Base-by-base conservation (phyloP, 2,888 invertebrate genomes). In the Chamaedrilus cognettii region DNA sequence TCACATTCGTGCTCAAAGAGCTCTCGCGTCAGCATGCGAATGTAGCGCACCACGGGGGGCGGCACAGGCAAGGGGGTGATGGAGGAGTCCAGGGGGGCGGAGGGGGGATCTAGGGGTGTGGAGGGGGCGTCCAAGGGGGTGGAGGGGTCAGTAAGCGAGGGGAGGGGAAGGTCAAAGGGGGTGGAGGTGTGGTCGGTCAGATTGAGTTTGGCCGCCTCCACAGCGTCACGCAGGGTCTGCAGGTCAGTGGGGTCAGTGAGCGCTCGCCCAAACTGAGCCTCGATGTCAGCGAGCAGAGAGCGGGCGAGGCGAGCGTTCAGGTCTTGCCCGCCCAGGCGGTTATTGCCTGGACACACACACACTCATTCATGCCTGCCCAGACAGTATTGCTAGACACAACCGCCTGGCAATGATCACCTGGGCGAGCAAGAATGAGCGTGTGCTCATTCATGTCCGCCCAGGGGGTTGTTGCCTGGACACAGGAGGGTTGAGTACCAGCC, bases 281-380 rank as follows among this genome's bases (percentile, higher is more conserved):
- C 72, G 49, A 85, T 79, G 1, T 73, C 66, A 19, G 69, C 67
- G 64, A 74, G 69, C 31, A 65, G 50, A 11, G 7, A 7, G 7
- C 11, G 42, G 28, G 42, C 23, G 3, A 86, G 60, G 31, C 84
- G 76, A 68, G 85, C 82, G 72, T 86, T 86, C 77, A 86, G 86
- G 72, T 86, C 86, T 70, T 86, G 86, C 2, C 86, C 86, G 19
- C 86, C 86, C 2, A 86, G 77, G 60, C 84, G 82, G 74, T 86
- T 86, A 75, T 86, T 86, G 78, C 83, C 86, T 69, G 42, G n/a
- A n/a, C n/a, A n/a, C n/a, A n/a, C n/a, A n/a, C n/a, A n/a, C n/a
- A n/a, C n/a, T n/a, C n/a, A n/a, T n/a, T n/a, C n/a, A n/a, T n/a
- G n/a, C n/a, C n/a, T n/a, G n/a, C n/a, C n/a, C n/a, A n/a, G n/a